Conservation (phyloP, 2,888 invertebrate species). For the Euspilapteryx auroguttella region DNA sequence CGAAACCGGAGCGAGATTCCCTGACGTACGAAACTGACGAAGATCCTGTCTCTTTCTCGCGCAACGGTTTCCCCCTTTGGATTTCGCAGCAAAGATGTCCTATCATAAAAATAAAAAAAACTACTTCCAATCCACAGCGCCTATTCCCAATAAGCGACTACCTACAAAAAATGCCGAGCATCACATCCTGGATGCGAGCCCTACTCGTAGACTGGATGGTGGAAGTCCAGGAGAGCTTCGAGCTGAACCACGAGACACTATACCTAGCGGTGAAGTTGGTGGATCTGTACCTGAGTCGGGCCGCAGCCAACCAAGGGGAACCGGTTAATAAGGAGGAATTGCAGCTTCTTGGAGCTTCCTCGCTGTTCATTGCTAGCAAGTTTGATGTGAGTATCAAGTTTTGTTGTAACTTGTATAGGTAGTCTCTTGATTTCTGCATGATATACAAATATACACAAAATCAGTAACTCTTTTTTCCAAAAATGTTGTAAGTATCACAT, state of each 20-base stretch:
- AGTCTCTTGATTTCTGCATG: too few species aligned
- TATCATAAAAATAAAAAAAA: too few species aligned
- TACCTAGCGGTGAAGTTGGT: slow-evolving; percentile 96
- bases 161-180: slow-evolving; percentile 74
- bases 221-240: slow-evolving; percentile 95
- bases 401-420: too few species aligned
- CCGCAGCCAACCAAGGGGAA: slow-evolving; percentile 22
- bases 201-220: slow-evolving; percentile 99
- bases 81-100: too few species aligned
- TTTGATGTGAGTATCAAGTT: slow-evolving; percentile 83
- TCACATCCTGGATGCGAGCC: slow-evolving; percentile 88
- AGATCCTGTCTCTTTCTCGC: too few species aligned
- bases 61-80: too few species aligned
- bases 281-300: slow-evolving; percentile 75
- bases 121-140: too few species aligned
- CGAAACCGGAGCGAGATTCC: too few species aligned
- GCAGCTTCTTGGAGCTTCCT: slow-evolving; percentile 90
- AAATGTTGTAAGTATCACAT: too few species aligned
- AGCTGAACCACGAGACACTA: slow-evolving; percentile 96
- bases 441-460: too few species aligned
- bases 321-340: slow-evolving; percentile 78
- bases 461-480: too few species aligned
- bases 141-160: slow-evolving; percentile 80
- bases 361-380: slow-evolving; percentile 93
- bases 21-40: too few species aligned